Base-by-base conservation (phyloP, 2,113 vertebrate species). In the Sus scrofa region DNA sequence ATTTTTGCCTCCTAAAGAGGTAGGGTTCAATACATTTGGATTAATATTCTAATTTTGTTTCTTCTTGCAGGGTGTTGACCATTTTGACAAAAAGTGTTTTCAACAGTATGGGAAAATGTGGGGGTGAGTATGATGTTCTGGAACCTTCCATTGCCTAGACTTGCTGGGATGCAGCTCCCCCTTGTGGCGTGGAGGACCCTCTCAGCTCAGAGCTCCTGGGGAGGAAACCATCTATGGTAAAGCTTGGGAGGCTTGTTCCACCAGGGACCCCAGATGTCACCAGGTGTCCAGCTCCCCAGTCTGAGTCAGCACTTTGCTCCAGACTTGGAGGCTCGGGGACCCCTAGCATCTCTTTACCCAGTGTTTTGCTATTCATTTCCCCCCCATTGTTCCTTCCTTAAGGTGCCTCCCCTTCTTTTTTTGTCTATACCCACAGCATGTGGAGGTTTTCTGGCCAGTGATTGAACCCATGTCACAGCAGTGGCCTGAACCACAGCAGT, bases 41-140 rank as follows among this genome's bases (percentile, higher is more conserved):
- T 44, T 15, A 95, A n/a, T 63, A 52, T 82, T 37, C 19, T 4
- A 63, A 50, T 44, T 16, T 77, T 93, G 9, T 62, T 93, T 85
- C 20, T 90, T 13, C 62, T 78, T 58, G 1, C 12, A 74, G 75
- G 37, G 75, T 14, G 0, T 89, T 30, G 82, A 27, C 74, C 32
- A 73, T 52, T 89, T 70, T 74, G 86, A 97, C 11, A 1, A 19
- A 0, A 3, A 34, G 7, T 92, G 75, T 65, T 73, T 52, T 50
- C 15, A 68, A 60, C 94, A 68, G 18, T 87, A 96, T 91, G 89
- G 89, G 9, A 89, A 73, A 78, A 62, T 74, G 0, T 95, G 86
- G 74, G 90, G 81, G 86, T 96, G n/a, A 94, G 74, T 94, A 63
- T 92, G 87, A 68, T 94, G 56, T 92, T 90, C 74, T 78, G 32